Evolutionary conservation across 1,140 invertebrate genomes (phyloP), one percentile per base, ranked within the genome.

Genomic region (Steinernema feltiae): DNA sequence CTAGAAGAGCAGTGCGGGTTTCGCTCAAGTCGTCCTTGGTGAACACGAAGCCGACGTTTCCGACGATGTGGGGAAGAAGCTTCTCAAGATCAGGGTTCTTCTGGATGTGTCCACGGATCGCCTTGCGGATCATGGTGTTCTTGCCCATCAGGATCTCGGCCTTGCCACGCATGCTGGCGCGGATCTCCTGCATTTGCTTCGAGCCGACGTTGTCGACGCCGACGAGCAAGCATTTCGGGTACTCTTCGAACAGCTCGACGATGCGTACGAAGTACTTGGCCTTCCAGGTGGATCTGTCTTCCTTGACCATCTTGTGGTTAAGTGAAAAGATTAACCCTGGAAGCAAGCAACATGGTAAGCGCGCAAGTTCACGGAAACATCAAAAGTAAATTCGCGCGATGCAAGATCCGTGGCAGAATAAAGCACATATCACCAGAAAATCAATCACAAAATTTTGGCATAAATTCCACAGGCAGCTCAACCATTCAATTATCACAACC

Each of bases 91-190:
- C 90, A 24, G 94, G 93, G 87, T 98, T 98, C 84, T 92, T 92
- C 83, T 98, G 94, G 78, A 98, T 87, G 88, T 98, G 95, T 30
- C 95, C 95, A 78, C 93, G 91, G 86, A 99, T 98, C 24, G 95
- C 96, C 88, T 99, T 99, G 71, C 97, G 91, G 93, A 99, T 99
- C 97, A 99, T 99, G 79, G 97, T 99, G 89, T 99, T 99, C 88
- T 99, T 99, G 73, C 97, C 97, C 95, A 99, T 98, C 72, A 99
- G 90, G 24, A 99, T 93, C 32, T 96, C 93, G 81, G 92, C 94
- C 71, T 71, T 78, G 78, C 85, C 85, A 30, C 85, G 82, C 83
- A 86, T 83, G 31, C 83, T 84, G 18, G 93, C 92, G 87, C 97
- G 93, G 85, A 99, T 99, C 88, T 98, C 93, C 89, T 99, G 97